Evolutionary conservation across 2,113 vertebrate genomes (phyloP).

Genomic region (Muscicapa adusta): DNA sequence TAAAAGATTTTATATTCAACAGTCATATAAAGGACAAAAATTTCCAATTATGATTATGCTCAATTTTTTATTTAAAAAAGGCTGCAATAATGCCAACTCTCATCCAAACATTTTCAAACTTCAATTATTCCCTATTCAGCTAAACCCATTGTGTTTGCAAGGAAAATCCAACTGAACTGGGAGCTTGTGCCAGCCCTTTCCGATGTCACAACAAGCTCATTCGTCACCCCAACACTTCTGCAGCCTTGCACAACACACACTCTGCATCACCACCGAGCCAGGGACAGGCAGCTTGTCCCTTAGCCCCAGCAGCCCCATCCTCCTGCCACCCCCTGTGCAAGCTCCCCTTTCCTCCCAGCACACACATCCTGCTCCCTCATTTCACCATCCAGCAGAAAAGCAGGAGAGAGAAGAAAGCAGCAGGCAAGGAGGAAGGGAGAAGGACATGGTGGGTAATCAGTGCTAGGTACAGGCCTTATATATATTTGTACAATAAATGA

Average conservation of each 20-base stretch:
- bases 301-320: background rate
- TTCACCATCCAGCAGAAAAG: background rate
- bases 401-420: background rate
- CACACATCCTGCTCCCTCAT: background rate
- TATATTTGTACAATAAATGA: background rate
- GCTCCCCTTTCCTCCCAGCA: background rate
- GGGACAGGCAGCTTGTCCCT: background rate
- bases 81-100: background rate
- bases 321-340: background rate
- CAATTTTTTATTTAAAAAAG: background rate
- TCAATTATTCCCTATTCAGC: background rate
- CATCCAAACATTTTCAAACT: background rate
- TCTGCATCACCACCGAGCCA: rapidly evolving
- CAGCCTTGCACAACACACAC: background rate
- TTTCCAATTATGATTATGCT: background rate
- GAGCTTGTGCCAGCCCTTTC: background rate
- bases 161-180: background rate
- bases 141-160: background rate
- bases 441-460: background rate
- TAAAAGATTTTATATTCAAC: background rate
- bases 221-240: background rate
- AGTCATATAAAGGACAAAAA: background rate
- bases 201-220: background rate
- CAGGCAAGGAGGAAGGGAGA: background rate
- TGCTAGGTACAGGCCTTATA: background rate